phyloP scores from a whole-genome alignment of 1,140 invertebrate species.

The Aporrectodea caliginosa region DNA sequence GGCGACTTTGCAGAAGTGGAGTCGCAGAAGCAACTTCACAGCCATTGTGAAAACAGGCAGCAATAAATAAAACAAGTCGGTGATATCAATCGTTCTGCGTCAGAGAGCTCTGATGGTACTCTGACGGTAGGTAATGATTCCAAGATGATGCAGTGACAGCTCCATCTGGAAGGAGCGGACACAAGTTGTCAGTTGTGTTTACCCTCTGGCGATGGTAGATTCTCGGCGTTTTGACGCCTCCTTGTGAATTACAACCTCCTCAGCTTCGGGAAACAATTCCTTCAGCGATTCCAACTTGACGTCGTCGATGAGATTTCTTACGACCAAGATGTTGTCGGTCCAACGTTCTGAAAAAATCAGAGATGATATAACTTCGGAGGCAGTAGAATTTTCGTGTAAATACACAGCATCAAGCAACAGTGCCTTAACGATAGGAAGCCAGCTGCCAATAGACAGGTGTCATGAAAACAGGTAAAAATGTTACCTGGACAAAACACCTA shows the following conservation, averaged over 20 bases:
- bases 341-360: constrained; percentile 18
- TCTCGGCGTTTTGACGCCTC: constrained; percentile 1
- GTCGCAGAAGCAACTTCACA: neutral
- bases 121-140: neutral
- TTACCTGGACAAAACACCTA: no score
- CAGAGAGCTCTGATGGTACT: no score
- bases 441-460: no score
- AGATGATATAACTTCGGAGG: neutral
- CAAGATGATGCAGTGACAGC: neutral
- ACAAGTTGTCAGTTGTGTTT: neutral
- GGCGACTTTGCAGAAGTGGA: no score
- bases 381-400: neutral
- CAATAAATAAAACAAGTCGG: neutral
- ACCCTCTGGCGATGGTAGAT: neutral
- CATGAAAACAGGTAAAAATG: no score
- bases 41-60: neutral
- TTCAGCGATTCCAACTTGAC: constrained; percentile 11
- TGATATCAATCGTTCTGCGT: neutral
- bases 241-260: constrained; percentile 15
- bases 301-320: constrained; percentile 16
- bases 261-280: constrained; percentile 22
- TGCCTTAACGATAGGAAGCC: no score
- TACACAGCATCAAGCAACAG: no score
- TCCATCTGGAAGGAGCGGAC: neutral
- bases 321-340: constrained; percentile 20